These are phyloP conservation scores for Lepidotrigona ventralis DNA, from an alignment of 1,140 invertebrate genomes.

Conservation along the genomic window DNA sequence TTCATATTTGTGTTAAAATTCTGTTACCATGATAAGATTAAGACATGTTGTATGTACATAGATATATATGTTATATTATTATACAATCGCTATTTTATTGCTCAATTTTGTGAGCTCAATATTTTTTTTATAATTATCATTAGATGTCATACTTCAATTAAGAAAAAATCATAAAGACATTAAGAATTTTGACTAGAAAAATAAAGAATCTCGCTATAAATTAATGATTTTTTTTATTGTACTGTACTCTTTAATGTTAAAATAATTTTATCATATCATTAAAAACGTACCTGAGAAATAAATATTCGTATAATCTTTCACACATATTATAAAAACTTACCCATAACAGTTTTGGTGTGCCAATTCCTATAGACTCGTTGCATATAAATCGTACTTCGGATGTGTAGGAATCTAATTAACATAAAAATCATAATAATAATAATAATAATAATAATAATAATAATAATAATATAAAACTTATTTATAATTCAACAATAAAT, in stretches of 20 bases:
- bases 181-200: neutral
- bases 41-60: neutral
- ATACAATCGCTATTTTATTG: conserved; percentile 2
- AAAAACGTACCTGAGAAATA: conserved; percentile 34
- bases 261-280: conserved; percentile 7
- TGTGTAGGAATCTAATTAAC: conserved; percentile 54
- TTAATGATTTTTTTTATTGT: neutral
- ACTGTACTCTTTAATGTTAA: neutral
- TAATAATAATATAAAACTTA: neutral
- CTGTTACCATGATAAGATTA: neutral
- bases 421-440: neutral
- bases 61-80: neutral
- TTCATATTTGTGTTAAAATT: too few relatives aligned
- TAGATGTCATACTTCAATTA: neutral
- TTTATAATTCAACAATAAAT: conserved; percentile 3
- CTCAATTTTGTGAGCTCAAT: conserved; percentile 27
- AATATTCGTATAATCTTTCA: conserved; percentile 14
- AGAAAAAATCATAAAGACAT: neutral
- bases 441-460: neutral
- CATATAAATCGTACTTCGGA: conserved; percentile 67
- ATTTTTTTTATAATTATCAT: neutral
- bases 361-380: conserved; percentile 58
- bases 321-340: conserved; percentile 59
- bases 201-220: conserved; percentile 35
- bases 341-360: conserved; percentile 59